phyloP scores from a whole-genome alignment of 2,113 vertebrate species.

The Ictalurus punctatus region DNA sequence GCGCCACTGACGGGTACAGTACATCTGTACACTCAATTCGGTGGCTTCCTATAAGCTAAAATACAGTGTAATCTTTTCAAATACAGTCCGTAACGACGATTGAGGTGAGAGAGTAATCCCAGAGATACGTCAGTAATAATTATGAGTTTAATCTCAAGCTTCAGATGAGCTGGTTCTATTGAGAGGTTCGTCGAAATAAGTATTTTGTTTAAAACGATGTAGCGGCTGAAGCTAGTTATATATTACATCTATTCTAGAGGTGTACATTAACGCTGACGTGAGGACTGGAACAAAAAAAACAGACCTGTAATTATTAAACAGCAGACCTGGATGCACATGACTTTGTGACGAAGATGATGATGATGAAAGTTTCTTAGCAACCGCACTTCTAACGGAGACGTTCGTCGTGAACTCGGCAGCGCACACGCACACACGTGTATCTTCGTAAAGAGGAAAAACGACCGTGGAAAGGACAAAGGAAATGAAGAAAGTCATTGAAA shows the following conservation, averaged over 20 bases:
- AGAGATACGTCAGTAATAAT: no score
- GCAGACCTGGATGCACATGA: not conserved
- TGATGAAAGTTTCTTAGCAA: not conserved
- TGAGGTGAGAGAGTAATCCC: no score
- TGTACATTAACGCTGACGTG: not conserved
- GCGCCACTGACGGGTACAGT: no score
- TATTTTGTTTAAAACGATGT: not conserved
- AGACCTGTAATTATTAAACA: not conserved
- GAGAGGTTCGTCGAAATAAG: not conserved
- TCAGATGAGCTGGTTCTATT: no score
- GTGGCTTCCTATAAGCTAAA: no score
- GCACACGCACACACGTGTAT: not conserved
- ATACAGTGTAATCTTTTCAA: no score
- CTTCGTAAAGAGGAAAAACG: not conserved
- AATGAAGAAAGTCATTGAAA: no score
- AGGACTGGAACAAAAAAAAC: not conserved
- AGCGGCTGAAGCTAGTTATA: not conserved
- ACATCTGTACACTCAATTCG: no score
- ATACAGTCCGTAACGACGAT: no score
- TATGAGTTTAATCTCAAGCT: no score
- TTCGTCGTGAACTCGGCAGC: not conserved
- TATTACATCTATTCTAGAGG: not conserved
- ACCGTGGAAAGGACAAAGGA: not conserved
- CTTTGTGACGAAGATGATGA: not conserved
- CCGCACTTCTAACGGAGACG: not conserved